Evolutionary conservation across 2,113 vertebrate genomes (phyloP), one percentile per base, ranked within the genome.

Genomic region (Ceyx melanurus): DNA sequence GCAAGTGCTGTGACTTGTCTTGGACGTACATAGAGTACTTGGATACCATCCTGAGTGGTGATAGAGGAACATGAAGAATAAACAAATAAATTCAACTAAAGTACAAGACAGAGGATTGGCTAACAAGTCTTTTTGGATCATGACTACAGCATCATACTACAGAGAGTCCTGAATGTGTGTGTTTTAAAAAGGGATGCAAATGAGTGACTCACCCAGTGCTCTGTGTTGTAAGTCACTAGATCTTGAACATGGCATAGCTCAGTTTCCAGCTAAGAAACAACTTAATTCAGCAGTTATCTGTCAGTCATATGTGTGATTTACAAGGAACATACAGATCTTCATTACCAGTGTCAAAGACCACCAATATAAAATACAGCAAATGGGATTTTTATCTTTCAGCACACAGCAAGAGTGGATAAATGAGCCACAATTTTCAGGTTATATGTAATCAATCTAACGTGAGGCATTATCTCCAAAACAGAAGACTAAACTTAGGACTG

Each of bases 321-420:
- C 95, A 97, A 97, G 96, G 95, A 95, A 97, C 93, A 83, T 92
- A 78, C 91, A 97, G 94, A 94, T 95, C 95, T 96, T 88, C 73
- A 88, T 95, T 97, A 92, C 88, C 76, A 89, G 94, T 96, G 90
- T 97, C 97, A 97, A 94, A 97, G 96, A 97, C 97, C 97, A 97
- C 96, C 96, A 97, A 89, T 98, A 97, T 97, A 97, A 98, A 97
- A 97, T 87, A 91, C 76, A 96, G 95, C 97, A 98, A 98, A 98
- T 98, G 97, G 97, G 96, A 95, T 97, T 97, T 97, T 98, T 97
- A 98, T 98, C 98, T 98, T 98, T 97, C 97, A 97, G 95, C 96
- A 94, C 89, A 82, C 91, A 95, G 94, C 73, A 82, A 94, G 90
- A 97, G 89, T 94, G 92, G 92, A 94, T 97, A 94, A 95, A 92